phyloP scores from a whole-genome alignment of 2,888 invertebrate species.

The Adineta ricciae region DNA sequence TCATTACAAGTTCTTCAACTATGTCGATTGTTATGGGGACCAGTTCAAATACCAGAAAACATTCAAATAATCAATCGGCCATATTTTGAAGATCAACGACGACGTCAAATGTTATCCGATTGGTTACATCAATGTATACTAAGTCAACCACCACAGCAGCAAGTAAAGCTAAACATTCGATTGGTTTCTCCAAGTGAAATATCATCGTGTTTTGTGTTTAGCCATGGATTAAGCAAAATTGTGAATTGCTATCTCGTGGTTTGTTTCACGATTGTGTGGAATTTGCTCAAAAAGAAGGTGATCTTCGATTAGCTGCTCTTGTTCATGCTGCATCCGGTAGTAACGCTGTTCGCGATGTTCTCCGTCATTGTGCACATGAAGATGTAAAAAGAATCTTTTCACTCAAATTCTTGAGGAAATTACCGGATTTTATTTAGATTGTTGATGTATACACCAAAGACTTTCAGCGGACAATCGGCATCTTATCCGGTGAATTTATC shows the following conservation, averaged over 20 bases:
- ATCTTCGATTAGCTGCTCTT: constrained; percentile 1
- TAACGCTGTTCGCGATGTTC: background rate
- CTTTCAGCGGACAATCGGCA: background rate
- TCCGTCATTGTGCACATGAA: constrained; percentile 22
- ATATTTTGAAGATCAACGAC: background rate
- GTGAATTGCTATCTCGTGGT: constrained; percentile 10
- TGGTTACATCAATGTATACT: constrained; percentile 19
- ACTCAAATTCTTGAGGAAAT: background rate
- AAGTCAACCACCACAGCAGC: background rate
- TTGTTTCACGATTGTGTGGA: constrained; percentile 1
- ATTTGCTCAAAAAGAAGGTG: constrained; percentile 4
- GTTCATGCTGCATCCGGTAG: background rate
- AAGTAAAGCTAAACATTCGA: background rate
- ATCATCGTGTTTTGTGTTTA: background rate
- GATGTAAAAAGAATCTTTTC: background rate
- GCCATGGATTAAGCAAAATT: constrained; percentile 21
- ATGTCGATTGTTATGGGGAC: constrained; percentile 14
- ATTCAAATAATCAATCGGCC: background rate
- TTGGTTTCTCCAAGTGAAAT: no score
- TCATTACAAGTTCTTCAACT: constrained; percentile 8
- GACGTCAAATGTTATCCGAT: background rate
- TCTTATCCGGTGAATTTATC: constrained; percentile 8
- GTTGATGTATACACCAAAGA: constrained; percentile 14
- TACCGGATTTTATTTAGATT: background rate
- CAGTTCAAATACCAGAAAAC: background rate